Conservation (phyloP, 2,888 invertebrate genomes). For the Nipponacmea schrenckii region DNA sequence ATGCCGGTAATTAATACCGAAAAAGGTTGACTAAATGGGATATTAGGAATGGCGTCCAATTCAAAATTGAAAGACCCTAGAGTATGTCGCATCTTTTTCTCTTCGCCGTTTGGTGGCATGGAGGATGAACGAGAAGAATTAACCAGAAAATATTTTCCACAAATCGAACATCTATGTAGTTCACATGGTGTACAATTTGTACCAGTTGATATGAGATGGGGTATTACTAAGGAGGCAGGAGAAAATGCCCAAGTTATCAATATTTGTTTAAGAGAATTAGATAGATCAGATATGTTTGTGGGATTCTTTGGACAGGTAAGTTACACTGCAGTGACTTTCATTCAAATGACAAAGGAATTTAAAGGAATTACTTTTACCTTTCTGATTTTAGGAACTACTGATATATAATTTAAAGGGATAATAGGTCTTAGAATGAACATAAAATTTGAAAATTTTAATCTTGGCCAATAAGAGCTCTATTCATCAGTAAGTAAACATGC, state of each 20-base stretch:
- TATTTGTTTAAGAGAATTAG: slow-evolving; percentile 62
- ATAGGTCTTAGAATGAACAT: too few relatives aligned
- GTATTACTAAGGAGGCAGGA: slow-evolving; percentile 61
- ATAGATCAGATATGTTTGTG: slow-evolving; percentile 63
- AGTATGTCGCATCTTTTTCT: slow-evolving; percentile 61
- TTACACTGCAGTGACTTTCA: slow-evolving; percentile 3
- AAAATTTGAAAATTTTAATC: too few relatives aligned
- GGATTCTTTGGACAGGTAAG: slow-evolving; percentile 64
- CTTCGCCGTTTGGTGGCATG: slow-evolving; percentile 67
- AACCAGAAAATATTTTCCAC: slow-evolving; percentile 60
- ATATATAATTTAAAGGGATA: too few relatives aligned
- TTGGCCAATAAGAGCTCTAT: too few relatives aligned
- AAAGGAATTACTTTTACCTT: too few relatives aligned
- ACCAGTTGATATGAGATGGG: slow-evolving; percentile 65
- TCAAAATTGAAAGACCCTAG: slow-evolving; percentile 46
- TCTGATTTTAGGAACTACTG: too few relatives aligned
- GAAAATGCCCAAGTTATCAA: slow-evolving; percentile 59
- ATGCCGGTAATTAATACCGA: too few relatives aligned
- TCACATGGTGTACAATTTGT: slow-evolving; percentile 59
- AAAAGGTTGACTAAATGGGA: too few relatives aligned
- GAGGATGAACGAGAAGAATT: slow-evolving; percentile 65
- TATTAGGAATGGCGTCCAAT: slow-evolving; percentile 4
- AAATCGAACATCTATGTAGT: slow-evolving; percentile 56
- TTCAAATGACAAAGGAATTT: too few relatives aligned
- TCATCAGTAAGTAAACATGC: too few relatives aligned